These are phyloP conservation scores for Butorides virescens DNA, from an alignment of 2,113 vertebrate species.

Conservation along the genomic window DNA sequence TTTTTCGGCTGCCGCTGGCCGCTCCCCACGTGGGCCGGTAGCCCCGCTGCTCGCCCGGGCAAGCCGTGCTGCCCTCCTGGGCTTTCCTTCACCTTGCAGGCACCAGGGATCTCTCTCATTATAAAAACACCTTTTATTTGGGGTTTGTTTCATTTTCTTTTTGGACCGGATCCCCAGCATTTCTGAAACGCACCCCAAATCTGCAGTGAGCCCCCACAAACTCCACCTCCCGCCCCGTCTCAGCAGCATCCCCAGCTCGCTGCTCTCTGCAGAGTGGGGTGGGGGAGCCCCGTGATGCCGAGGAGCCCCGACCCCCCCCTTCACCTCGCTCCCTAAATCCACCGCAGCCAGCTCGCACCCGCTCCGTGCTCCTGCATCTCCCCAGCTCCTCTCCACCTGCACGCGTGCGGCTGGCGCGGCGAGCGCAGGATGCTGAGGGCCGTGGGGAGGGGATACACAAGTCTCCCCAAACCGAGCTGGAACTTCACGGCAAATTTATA, in stretches of 20 bases:
- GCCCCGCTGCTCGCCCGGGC: background rate
- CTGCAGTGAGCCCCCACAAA: rapidly evolving
- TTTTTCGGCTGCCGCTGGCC: background rate
- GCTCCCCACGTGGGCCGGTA: no score
- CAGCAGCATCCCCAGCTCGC: background rate
- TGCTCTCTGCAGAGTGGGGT: background rate
- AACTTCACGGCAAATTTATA: background rate
- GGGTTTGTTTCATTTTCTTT: background rate
- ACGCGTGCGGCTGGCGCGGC: rapidly evolving
- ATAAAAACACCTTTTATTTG: background rate
- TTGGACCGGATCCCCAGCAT: background rate
- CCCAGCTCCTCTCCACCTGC: background rate
- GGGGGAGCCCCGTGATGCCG: background rate
- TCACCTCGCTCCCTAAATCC: background rate
- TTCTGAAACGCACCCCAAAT: background rate
- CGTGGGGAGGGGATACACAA: background rate
- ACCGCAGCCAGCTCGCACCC: background rate
- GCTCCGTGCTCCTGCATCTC: background rate
- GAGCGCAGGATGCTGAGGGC: background rate
- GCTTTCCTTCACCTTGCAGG: background rate
- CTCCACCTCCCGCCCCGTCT: rapidly evolving
- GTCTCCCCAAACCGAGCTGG: background rate
- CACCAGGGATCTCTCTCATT: background rate
- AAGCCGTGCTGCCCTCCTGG: background rate
- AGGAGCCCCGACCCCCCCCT: background rate